Evolutionary conservation across 2,113 vertebrate genomes (phyloP), one percentile per base, ranked within the genome.

Genomic region (Monarcha castaneiventris): DNA sequence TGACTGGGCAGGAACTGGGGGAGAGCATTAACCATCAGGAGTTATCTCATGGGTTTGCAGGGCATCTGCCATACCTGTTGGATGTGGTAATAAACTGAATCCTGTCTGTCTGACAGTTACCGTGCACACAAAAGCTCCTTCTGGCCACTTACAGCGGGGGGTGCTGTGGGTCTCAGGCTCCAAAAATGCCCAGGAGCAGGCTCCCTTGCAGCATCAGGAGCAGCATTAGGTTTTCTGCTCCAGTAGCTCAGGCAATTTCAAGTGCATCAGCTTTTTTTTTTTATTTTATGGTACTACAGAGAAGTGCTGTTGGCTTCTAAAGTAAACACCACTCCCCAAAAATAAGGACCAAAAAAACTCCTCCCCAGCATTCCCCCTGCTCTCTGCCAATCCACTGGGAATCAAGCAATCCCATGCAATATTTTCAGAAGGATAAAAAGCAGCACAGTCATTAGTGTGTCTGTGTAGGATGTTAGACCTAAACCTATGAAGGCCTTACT

Each of bases 81-180:
- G 58, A 54, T 62, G 37, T 33, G 62, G 43, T 29, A 79, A 83
- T 41, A 35, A 82, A 52, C 35, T 1, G 2, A 84, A 41, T 29
- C 9, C 11, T 19, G 9, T 43, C 25, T n/a, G 10, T 72, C 10
- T 72, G 51, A 52, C 25, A 75, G 16, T 7, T 21, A 39, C 14
- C 2, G 1, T 0, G 0, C 26, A 61, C 20, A 54, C n/a, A 68
- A 93, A 69, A 82, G 3, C 20, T 94, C 49, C 55, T 58, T 66
- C 43, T 58, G 58, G 44, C 37, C n/a, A 8, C 43, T 46, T 54
- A 9, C 52, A 84, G 52, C 0, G 0, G 2, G 30, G 39, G 52
- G 30, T 82, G 51, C 67, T 69, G 33, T 58, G 67, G n/a, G 30
- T 73, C 90, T 83, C 43, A 29, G 51, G n/a, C 71, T 88, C 49